Conservation (phyloP, 2,113 vertebrate species). For the Carollia perspicillata region DNA sequence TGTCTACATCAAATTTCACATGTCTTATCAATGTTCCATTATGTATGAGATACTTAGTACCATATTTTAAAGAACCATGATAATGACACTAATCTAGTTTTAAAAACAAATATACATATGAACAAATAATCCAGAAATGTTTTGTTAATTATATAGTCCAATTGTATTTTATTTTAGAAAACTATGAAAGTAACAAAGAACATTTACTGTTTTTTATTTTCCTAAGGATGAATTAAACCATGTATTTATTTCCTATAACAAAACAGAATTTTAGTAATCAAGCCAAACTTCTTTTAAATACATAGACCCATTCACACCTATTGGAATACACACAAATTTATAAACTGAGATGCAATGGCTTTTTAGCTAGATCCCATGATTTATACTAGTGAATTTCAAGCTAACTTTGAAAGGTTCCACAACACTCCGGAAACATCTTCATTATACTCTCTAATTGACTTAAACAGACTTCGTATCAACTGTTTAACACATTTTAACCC, state of each 20-base stretch:
- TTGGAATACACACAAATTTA: conserved; percentile 4
- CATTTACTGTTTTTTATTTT: not conserved
- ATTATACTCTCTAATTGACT: conserved; percentile 81
- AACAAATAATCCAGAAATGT: not conserved
- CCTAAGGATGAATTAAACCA: conserved; percentile 12
- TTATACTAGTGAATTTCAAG: conserved; percentile 54
- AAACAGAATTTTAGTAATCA: conserved; percentile 16
- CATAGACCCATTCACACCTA: not conserved
- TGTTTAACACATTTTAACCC: conserved; percentile 82
- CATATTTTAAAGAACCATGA: not conserved
- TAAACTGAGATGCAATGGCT: not conserved
- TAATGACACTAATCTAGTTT: not conserved
- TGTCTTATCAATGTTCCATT: not conserved
- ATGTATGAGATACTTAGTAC: not conserved
- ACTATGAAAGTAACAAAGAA: not conserved
- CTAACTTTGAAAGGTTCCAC: conserved; percentile 70
- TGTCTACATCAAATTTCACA: not conserved
- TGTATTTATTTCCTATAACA: not conserved
- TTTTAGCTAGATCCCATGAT: not conserved
- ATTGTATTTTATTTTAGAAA: conserved; percentile 45
- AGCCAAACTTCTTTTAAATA: not conserved
- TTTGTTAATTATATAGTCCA: not conserved
- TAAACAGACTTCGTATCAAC: conserved; percentile 80
- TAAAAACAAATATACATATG: conserved; percentile 17
- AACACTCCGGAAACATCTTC: conserved; percentile 77